These are phyloP conservation scores for Theristus sp. DNA, from an alignment of 2,888 invertebrate genomes.

Conservation along the genomic window DNA sequence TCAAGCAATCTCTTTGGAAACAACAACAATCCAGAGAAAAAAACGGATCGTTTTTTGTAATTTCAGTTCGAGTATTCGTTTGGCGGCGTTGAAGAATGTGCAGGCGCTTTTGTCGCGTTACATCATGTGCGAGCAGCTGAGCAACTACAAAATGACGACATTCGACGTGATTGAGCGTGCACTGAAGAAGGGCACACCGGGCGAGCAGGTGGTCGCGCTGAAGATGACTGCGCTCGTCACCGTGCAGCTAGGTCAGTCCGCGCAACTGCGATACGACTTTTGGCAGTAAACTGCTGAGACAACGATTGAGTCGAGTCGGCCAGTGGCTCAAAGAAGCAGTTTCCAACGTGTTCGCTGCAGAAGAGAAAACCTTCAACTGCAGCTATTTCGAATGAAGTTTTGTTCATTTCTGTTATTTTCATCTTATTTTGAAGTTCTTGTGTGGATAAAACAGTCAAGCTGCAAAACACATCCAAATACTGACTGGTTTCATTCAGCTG, in stretches of 20 bases:
- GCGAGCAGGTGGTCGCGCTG: conserved; percentile 63
- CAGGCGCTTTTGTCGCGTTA: conserved; percentile 6
- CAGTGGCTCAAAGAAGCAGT: background rate
- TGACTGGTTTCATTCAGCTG: too few relatives aligned
- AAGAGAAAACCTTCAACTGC: too few relatives aligned
- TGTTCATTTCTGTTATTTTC: too few relatives aligned
- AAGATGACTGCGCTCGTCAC: conserved; percentile 58
- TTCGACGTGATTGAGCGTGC: conserved; percentile 62
- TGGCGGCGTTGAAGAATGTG: conserved; percentile 28
- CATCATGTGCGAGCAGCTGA: conserved; percentile 49
- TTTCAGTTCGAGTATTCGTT: conserved; percentile 33
- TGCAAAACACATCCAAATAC: too few relatives aligned
- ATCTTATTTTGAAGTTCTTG: too few relatives aligned
- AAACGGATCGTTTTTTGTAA: background rate
- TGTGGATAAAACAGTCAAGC: too few relatives aligned
- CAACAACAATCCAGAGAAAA: background rate
- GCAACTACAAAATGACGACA: conserved; percentile 46
- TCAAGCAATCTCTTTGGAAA: background rate
- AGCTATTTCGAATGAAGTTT: too few relatives aligned
- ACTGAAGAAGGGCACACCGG: conserved; percentile 59
- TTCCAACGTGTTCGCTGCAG: too few relatives aligned
- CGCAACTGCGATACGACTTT: too few relatives aligned
- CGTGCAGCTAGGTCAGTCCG: conserved; percentile 51
- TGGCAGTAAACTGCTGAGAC: too few relatives aligned
- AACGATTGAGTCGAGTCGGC: too few relatives aligned